phyloP scores from a whole-genome alignment of 1,140 invertebrate genomes.

The Drosophila lini region DNA sequence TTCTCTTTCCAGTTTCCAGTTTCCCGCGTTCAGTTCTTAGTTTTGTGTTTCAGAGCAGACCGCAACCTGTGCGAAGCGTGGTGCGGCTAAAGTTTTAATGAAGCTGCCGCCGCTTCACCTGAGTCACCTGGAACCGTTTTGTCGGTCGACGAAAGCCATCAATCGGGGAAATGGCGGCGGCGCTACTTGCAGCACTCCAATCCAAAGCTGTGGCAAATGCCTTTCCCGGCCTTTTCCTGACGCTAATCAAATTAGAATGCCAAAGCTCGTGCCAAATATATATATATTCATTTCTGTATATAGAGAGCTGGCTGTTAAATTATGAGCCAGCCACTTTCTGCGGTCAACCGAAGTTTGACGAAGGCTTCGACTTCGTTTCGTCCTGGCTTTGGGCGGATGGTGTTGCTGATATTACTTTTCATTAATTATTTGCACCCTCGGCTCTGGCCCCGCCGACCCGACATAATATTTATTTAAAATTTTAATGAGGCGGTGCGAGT shows the following conservation, averaged over 20 bases:
- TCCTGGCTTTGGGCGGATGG: conserved; percentile 24
- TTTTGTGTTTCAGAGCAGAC: conserved; percentile 6
- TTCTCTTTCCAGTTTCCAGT: neutral
- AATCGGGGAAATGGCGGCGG: conserved; percentile 40
- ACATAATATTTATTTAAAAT: conserved; percentile 54
- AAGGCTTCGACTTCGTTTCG: conserved; percentile 21
- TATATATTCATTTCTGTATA: conserved; percentile 1
- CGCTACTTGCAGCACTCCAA: conserved; percentile 6
- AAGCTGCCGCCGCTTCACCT: conserved; percentile 20
- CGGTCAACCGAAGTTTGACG: conserved; percentile 50
- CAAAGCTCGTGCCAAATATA: conserved; percentile 21
- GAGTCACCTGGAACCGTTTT: conserved; percentile 30
- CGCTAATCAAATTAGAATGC: conserved; percentile 51
- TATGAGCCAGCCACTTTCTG: conserved; percentile 49
- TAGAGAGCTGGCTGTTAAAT: conserved; percentile 14
- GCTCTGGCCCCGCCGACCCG: conserved; percentile 11
- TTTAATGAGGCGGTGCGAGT: conserved; percentile 47
- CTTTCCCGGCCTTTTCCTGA: conserved; percentile 15
- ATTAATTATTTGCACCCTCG: conserved; percentile 53
- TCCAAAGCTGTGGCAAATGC: conserved; percentile 34
- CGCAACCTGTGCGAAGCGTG: conserved; percentile 29
- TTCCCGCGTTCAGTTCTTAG: neutral
- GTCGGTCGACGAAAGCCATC: conserved; percentile 30
- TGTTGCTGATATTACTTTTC: conserved; percentile 51
- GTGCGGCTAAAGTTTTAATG: conserved; percentile 46